Percentiles rank a stretch among this genome's conserved stretches.
These are phyloP conservation scores for Cossypha niveicapilla DNA, from an alignment of 2,797 vertebrate species.

Conservation along the genomic window DNA sequence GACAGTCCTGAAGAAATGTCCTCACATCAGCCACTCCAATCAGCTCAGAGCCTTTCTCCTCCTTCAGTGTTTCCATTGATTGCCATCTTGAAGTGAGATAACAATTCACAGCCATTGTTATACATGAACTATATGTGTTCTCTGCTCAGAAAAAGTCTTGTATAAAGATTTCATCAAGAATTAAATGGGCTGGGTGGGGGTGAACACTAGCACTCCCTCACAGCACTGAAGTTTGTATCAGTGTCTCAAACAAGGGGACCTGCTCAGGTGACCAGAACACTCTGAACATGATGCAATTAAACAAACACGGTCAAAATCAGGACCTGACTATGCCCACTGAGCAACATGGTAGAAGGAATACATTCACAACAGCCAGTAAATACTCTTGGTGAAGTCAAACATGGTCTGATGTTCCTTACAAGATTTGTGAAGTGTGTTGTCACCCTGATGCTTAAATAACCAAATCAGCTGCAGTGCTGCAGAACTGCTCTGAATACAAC, in stretches of 20 bases:
- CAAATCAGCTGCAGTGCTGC: neutral
- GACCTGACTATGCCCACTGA: neutral
- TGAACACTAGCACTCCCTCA: neutral
- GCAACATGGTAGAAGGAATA: neutral
- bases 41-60: slow-evolving; percentile 81
- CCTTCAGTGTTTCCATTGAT: slow-evolving; percentile 80
- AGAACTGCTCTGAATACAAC: neutral
- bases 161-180: neutral
- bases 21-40: slow-evolving; percentile 76
- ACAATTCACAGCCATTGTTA: neutral
- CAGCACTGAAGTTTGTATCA: neutral
- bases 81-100: slow-evolving; percentile 78
- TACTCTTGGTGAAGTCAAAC: neutral
- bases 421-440: neutral
- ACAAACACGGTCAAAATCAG: neutral
- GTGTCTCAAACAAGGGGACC: neutral
- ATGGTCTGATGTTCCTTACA: neutral
- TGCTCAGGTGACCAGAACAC: neutral
- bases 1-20: slow-evolving; percentile 82
- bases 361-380: neutral
- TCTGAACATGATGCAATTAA: neutral
- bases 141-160: neutral
- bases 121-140: neutral
- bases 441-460: neutral
- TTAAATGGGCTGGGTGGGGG: rapidly evolving